Base-by-base conservation (phyloP, 2,888 invertebrate genomes). In the Agapostemon virescens region DNA sequence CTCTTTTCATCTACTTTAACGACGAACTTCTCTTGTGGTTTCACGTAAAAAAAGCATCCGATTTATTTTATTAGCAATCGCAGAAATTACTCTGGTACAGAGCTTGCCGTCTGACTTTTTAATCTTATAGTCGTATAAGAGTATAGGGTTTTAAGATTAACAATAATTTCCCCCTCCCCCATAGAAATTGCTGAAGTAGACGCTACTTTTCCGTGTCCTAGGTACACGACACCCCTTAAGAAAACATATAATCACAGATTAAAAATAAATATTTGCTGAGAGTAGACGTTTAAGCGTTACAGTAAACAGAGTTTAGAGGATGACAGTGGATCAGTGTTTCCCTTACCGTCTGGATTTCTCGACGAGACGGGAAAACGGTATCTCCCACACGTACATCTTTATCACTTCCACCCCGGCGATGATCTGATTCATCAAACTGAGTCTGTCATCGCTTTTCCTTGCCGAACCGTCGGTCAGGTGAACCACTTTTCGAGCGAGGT, bases 331-430 rank as follows among this genome's bases (percentile, higher is more conserved):
- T 23, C 15, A 4, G 11, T n/a, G 13, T 64, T 26, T 58, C 17
- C 61, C 87, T 84, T 82, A 95, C 95, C 92, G 92, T 90, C 95
- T 89, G 1, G 94, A 93, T 61, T 93, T 90, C 49, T 93, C 94
- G 1, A 96, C 93, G 5, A 95, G 90, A 33, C 94, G 93, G 0
- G 95, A 95, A 90, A 97, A 97, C 0, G 96, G 96, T 55, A 95
- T 95, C 91, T 98, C 98, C 96, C 97, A 98, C 0, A 97, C 96
- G 89, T 97, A 97, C 97, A 97, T 97, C 91, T 98, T 98, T 84
- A 98, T 96, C 0, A 97, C 96, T 81, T 97, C 95, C 87, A 98
- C 96, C 1, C 98, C 98, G 88, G 95, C 95, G 52, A 98, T 95
- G 0, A 97, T 96, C 91, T 98, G 98, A 90, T 97, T 97, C 97